These are phyloP conservation scores for Cheilosia impressa DNA, from an alignment of 2,888 invertebrate species.

Conservation along the genomic window DNA sequence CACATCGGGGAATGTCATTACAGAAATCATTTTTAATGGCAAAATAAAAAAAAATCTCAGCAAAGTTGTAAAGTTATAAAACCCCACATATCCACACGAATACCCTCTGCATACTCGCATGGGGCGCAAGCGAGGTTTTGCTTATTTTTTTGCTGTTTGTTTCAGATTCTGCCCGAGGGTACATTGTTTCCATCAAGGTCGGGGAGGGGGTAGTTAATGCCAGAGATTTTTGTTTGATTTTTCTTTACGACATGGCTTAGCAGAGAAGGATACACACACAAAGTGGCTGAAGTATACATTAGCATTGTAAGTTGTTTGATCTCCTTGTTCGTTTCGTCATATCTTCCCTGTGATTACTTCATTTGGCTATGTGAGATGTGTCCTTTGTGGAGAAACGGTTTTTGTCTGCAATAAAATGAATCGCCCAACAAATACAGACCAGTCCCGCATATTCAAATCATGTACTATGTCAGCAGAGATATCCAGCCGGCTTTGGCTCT, in stretches of 20 bases:
- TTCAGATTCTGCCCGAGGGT: conserved; percentile 17
- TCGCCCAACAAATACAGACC: conserved; percentile 29
- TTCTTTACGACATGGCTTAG: conserved; percentile 61
- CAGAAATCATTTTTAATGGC: conserved; percentile 56
- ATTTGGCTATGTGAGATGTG: conserved; percentile 53
- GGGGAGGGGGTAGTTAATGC: conserved; percentile 41
- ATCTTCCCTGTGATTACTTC: conserved; percentile 46
- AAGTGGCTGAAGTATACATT: conserved; percentile 48
- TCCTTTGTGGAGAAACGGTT: background rate
- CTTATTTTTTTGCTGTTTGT: conserved; percentile 23
- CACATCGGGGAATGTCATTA: conserved; percentile 20
- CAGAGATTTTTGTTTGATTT: conserved; percentile 58
- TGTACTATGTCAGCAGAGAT: conserved; percentile 15
- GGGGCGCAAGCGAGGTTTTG: background rate
- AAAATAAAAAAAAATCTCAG: conserved; percentile 20
- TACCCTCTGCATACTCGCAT: conserved; percentile 4
- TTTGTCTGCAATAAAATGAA: conserved; percentile 41
- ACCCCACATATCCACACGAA: background rate
- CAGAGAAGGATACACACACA: conserved; percentile 26
- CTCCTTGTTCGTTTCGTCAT: background rate
- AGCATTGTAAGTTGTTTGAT: conserved; percentile 41
- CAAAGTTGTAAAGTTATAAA: conserved; percentile 50
- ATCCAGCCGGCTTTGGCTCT: conserved; percentile 1
- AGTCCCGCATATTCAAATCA: conserved; percentile 53
- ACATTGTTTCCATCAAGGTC: conserved; percentile 55